Percentiles rank a stretch among this genome's conserved stretches.
Conservation (phyloP, 2,888 invertebrate species). For the Urechis unicinctus region DNA sequence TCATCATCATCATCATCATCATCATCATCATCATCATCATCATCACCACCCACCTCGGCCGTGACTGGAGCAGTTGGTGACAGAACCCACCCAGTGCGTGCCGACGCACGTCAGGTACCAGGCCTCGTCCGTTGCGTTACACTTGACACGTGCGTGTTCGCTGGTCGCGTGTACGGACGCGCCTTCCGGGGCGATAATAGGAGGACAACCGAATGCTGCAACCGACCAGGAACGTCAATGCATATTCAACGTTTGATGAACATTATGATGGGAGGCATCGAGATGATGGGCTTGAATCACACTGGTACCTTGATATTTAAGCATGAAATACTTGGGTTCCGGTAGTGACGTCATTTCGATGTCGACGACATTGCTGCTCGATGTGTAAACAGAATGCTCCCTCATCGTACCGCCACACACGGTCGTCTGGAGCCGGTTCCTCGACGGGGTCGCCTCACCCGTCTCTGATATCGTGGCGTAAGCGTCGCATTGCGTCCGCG, state of each 20-base stretch:
- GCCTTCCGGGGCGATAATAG: conserved; percentile 9
- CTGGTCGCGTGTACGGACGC: conserved; percentile 11
- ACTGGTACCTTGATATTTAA: conserved; percentile 16
- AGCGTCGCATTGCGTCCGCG: not conserved
- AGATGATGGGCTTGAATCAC: too few species aligned
- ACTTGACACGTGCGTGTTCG: conserved; percentile 14
- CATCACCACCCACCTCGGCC: not conserved
- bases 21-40: conserved; percentile 8
- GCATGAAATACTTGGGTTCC: conserved; percentile 2
- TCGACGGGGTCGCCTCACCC: not conserved
- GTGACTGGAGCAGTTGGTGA: conserved; percentile 17
- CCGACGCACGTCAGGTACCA: conserved; percentile 20
- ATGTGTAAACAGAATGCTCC: conserved; percentile 9
- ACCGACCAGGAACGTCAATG: not conserved
- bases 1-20: conserved; percentile 8
- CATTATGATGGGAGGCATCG: not conserved
- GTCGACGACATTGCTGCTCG: conserved; percentile 6
- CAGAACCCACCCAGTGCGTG: conserved; percentile 16
- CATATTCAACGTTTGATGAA: not conserved
- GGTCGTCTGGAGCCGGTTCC: too few species aligned
- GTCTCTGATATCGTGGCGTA: conserved; percentile 9
- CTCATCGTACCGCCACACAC: conserved; percentile 5
- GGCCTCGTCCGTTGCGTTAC: conserved; percentile 20
- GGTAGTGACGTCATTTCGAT: conserved; percentile 6
- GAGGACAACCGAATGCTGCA: conserved; percentile 20